Conservation (phyloP, 2,888 invertebrate species). For the Synanthedon andrenaeformis region DNA sequence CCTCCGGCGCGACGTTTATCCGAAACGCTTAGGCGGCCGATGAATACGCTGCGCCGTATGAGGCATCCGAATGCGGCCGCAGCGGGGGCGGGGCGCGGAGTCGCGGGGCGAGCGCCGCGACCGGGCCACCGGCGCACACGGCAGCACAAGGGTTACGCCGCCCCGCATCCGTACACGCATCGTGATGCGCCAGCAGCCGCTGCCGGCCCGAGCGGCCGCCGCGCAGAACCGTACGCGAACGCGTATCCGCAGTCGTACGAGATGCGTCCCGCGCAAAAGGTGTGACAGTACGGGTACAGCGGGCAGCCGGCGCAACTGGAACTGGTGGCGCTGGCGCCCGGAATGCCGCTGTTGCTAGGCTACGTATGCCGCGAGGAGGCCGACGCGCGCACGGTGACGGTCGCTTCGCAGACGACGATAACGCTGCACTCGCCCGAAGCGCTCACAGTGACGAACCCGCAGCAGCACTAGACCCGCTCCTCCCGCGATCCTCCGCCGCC, state of each 20-base stretch:
- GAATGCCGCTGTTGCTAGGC: constrained; percentile 52
- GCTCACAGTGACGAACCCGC: constrained; percentile 21
- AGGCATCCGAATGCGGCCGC: constrained; percentile 43
- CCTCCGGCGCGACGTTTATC: constrained; percentile 91
- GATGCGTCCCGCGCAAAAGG: constrained; percentile 80
- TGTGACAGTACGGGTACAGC: constrained; percentile 60
- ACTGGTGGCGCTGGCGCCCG: constrained; percentile 50
- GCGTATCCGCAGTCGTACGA: constrained; percentile 81
- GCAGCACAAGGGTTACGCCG: constrained; percentile 5
- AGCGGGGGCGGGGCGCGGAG: constrained; percentile 20
- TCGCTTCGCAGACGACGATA: constrained; percentile 55
- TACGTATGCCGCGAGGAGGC: constrained; percentile 38
- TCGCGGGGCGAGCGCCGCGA: constrained; percentile 14
- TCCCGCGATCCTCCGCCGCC: no score
- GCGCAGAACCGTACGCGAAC: constrained; percentile 77
- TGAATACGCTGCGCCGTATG: constrained; percentile 92
- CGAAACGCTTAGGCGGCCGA: constrained; percentile 90
- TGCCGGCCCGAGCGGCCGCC: constrained; percentile 57
- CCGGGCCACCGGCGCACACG: constrained; percentile 27
- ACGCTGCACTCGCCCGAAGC: constrained; percentile 53
- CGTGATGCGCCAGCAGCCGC: constrained; percentile 33
- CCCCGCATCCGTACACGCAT: constrained; percentile 12
- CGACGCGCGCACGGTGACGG: constrained; percentile 25
- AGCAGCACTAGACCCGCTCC: not conserved
- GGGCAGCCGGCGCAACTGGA: constrained; percentile 24